phyloP scores from a whole-genome alignment of 1,140 invertebrate species.

The honey bee (Apis mellifera) region DNA sequence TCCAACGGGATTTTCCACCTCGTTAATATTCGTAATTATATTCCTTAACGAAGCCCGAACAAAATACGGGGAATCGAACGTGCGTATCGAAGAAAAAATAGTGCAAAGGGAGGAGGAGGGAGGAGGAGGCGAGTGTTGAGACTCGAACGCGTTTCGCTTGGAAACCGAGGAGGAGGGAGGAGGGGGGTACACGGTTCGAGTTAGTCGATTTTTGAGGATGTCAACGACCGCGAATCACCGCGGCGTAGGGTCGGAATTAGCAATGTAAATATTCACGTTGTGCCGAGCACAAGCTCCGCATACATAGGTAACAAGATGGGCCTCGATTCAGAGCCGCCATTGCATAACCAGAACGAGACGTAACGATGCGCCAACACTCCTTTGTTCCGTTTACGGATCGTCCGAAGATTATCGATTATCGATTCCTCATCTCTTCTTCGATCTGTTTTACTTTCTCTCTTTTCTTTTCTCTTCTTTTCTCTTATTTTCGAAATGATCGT shows the following conservation, averaged over 20 bases:
- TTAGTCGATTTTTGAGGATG: conserved; percentile 36
- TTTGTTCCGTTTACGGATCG: not conserved
- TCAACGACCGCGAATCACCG: conserved; percentile 38
- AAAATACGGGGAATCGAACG: not conserved
- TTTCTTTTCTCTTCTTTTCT: no score
- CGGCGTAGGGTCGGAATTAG: conserved; percentile 50
- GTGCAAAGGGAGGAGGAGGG: no score
- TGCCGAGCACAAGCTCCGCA: conserved; percentile 28
- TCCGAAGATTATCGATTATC: conserved; percentile 24
- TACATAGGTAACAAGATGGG: conserved; percentile 52
- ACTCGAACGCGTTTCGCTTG: no score
- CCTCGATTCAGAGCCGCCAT: conserved; percentile 35
- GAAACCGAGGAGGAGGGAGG: not conserved
- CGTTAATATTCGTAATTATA: not conserved
- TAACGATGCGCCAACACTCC: conserved; percentile 5
- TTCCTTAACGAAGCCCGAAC: conserved; percentile 7
- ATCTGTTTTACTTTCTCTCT: no score
- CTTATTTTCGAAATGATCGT: not conserved
- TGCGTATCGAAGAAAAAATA: not conserved
- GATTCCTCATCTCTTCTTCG: not conserved
- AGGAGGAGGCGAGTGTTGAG: no score
- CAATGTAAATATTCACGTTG: conserved; percentile 57
- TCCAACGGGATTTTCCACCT: not conserved
- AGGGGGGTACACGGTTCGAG: not conserved
- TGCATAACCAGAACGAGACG: conserved; percentile 47